Evolutionary conservation across 1,140 invertebrate genomes (phyloP).

Genomic region (Acromyrmex heyeri): DNA sequence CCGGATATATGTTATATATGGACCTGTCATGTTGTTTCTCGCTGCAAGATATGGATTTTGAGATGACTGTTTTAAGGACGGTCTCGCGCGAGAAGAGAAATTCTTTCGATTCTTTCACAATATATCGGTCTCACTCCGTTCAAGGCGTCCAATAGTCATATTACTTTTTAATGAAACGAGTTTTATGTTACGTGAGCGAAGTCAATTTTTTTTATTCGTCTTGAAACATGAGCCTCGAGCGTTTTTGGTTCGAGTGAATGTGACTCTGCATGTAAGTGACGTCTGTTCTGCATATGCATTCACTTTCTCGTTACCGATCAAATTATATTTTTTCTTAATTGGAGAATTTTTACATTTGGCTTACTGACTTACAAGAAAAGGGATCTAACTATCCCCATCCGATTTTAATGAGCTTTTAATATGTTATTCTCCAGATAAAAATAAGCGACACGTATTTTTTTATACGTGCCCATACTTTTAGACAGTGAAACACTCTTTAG

Average conservation of each 20-base stretch:
- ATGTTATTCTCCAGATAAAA: no score
- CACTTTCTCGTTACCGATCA: background rate
- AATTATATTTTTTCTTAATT: no score
- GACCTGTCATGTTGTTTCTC: conserved; percentile 1
- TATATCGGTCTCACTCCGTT: background rate
- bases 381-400: no score
- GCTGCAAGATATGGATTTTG: background rate
- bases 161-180: background rate
- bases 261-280: background rate
- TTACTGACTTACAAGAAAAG: no score
- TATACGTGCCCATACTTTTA: no score
- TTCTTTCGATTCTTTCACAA: background rate
- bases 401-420: no score
- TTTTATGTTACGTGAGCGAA: background rate
- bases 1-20: conserved; percentile 34
- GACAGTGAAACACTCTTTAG: no score
- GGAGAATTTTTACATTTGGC: no score
- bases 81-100: background rate
- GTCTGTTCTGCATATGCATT: background rate
- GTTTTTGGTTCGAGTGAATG: background rate
- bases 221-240: background rate
- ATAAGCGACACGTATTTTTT: no score
- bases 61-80: background rate
- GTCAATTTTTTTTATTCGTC: background rate
- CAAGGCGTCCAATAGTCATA: background rate